Base-by-base conservation (phyloP, 2,113 vertebrate species). In the Copsychus sechellarum region DNA sequence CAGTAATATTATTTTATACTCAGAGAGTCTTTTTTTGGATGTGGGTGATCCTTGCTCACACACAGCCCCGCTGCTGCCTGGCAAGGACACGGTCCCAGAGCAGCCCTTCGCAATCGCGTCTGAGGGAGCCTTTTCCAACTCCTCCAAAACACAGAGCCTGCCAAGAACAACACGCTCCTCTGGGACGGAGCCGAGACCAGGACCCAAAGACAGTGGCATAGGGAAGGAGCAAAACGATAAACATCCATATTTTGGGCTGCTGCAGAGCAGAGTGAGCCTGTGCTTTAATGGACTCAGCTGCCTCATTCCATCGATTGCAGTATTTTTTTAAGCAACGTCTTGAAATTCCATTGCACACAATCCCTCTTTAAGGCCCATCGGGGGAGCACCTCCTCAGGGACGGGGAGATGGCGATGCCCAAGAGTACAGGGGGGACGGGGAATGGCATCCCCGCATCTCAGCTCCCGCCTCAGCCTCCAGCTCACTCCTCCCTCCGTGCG, bases 391-490 rank as follows among this genome's bases (percentile, higher is more conserved):
- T 74, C 51, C 70, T 31, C 4, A 4, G 38, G 47, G 36, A 84
- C 0, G 5, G n/a, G 60, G 61, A 53, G 36, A 10, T 0, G 2
- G 74, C 11, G 1, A 74, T 29, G n/a, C 28, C 48, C 25, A 0
- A 21, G 42, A 65, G 66, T 2, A 2, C 11, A 2, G 13, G 2
- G 14, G 26, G 15, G 1, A 58, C 48, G 34, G 12, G 6, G 72
- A 43, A 61, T 0, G 36, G 51, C 36, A 64, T 43, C 33, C 47
- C 65, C 20, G 3, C 47, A 10, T 12, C 1, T 64, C 71, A 11
- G 50, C 56, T 56, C 79, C 79, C 4, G 6, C 74, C 73, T 42
- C 16, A 3, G 36, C 40, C 47, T 38, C 60, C 53, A 7, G 67
- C 64, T 84, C 66, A n/a, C 40, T 60, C 74, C 92, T 81, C 70